Evolutionary conservation across 2,888 invertebrate species (phyloP), one percentile per base, ranked within the genome.

Genomic region (Brachyptera putata): DNA sequence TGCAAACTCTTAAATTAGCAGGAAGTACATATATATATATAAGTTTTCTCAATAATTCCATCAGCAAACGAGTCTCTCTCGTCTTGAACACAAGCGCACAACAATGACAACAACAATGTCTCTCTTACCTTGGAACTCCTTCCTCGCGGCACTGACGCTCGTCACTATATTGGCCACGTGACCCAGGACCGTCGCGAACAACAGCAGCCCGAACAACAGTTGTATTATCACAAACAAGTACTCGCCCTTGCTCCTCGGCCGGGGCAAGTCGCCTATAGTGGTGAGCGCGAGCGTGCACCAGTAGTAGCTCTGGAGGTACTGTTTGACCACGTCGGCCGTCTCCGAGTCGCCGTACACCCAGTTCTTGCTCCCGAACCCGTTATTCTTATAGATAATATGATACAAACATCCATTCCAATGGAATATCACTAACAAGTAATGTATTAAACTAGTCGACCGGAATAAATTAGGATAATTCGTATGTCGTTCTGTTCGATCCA

Each of bases 381-480:
- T 89, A 81, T 93, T 93, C 81, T 93, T 92, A 83, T 91, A 88
- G 75, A 95, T 92, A 76, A 97, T 89, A 83, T 95, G 93, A 81
- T 95, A 96, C 77, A 98, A 84, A 81, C 97, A 98, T 74, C 96
- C 96, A 79, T 98, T 98, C 97, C 97, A 98, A 83, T 98, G 98
- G 81, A 97, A 97, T 78, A 97, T 93, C 79, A 95, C 95, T 79
- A 96, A 82, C 74, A 96, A 85, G 82, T 95, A 95, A 83, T 96
- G 95, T 78, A 93, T 90, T 76, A 93, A 83, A 77, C 91, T 91
- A 71, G 89, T 88, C 70, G 92, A 91, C 73, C 89, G 86, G 81
- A 95, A 95, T 72, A 96, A 83, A 80, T 98, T 98, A 67, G 97
- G 97, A 81, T 96, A 98, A 82, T 97, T 98, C 70, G 97, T 97